Evolutionary conservation across 2,888 invertebrate species (phyloP).

Genomic region (Deilephila porcellus): DNA sequence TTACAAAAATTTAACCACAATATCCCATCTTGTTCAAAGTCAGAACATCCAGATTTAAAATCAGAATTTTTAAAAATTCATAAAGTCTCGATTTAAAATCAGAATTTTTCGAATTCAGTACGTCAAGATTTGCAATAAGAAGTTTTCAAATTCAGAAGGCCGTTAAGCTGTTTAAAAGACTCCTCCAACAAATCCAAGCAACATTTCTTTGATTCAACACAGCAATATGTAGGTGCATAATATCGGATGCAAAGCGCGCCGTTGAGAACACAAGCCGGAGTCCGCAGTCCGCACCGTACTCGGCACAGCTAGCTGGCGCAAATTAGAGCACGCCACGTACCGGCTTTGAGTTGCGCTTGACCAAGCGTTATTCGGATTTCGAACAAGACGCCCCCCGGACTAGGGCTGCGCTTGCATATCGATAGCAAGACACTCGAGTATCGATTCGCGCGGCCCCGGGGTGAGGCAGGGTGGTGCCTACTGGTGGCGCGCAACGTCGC

Average conservation of each 20-base stretch:
- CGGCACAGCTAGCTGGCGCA: slow-evolving; percentile 57
- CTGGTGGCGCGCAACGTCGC: slow-evolving; percentile 53
- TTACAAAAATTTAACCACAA: no score
- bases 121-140: not conserved
- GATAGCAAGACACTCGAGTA: slow-evolving; percentile 70
- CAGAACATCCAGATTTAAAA: no score
- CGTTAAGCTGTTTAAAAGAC: no score
- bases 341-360: slow-evolving; percentile 80
- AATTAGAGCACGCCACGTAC: slow-evolving; percentile 74
- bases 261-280: slow-evolving; percentile 41
- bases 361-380: slow-evolving; percentile 81
- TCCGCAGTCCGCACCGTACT: slow-evolving; percentile 47
- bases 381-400: slow-evolving; percentile 70
- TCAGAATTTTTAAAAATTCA: not conserved
- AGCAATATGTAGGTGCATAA: slow-evolving; percentile 20
- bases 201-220: slow-evolving; percentile 3
- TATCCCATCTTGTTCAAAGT: no score
- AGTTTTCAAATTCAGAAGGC: no score
- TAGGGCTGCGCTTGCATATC: slow-evolving; percentile 61
- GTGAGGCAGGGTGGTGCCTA: slow-evolving; percentile 45
- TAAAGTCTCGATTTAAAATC: not conserved
- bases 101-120: not conserved
- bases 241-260: slow-evolving; percentile 27
- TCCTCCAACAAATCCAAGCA: not conserved
- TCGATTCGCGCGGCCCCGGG: slow-evolving; percentile 62